These are phyloP conservation scores for Drosophila mettleri DNA, from an alignment of 2,888 invertebrate species.

Conservation along the genomic window DNA sequence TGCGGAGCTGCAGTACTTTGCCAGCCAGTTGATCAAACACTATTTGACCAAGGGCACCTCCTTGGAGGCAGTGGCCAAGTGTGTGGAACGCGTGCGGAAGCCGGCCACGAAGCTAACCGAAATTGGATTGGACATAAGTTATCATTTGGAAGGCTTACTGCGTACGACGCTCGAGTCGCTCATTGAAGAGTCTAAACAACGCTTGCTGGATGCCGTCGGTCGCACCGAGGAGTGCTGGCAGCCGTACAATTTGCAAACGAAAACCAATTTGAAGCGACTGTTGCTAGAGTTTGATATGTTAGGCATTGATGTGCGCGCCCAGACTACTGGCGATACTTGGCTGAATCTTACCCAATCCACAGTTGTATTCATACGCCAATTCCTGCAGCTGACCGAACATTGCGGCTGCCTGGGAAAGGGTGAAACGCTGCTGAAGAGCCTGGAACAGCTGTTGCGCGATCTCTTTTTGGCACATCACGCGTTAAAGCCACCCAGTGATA, in stretches of 20 bases:
- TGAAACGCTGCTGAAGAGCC: constrained; percentile 80
- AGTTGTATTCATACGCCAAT: constrained; percentile 84
- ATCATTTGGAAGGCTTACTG: constrained; percentile 94
- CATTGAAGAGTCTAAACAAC: constrained; percentile 83
- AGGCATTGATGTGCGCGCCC: constrained; percentile 83
- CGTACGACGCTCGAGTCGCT: constrained; percentile 87
- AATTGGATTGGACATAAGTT: constrained; percentile 95
- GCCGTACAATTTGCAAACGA: constrained; percentile 84
- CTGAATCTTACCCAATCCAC: constrained; percentile 84
- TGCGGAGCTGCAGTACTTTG: constrained; percentile 91
- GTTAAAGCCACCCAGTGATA: constrained; percentile 80
- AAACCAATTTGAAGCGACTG: constrained; percentile 83
- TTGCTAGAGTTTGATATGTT: constrained; percentile 82
- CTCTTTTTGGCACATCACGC: constrained; percentile 83
- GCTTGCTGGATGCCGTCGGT: constrained; percentile 83
- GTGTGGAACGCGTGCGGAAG: constrained; percentile 91
- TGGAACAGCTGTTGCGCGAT: constrained; percentile 82
- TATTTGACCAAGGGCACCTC: constrained; percentile 95
- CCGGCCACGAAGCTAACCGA: constrained; percentile 86
- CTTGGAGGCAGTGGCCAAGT: constrained; percentile 93
- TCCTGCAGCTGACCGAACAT: constrained; percentile 82
- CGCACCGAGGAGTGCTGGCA: constrained; percentile 85
- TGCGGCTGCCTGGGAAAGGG: constrained; percentile 84
- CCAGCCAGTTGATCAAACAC: constrained; percentile 93
- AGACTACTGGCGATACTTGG: constrained; percentile 85